Conservation (phyloP, 2,113 vertebrate species). For the Morphnarchus princeps region DNA sequence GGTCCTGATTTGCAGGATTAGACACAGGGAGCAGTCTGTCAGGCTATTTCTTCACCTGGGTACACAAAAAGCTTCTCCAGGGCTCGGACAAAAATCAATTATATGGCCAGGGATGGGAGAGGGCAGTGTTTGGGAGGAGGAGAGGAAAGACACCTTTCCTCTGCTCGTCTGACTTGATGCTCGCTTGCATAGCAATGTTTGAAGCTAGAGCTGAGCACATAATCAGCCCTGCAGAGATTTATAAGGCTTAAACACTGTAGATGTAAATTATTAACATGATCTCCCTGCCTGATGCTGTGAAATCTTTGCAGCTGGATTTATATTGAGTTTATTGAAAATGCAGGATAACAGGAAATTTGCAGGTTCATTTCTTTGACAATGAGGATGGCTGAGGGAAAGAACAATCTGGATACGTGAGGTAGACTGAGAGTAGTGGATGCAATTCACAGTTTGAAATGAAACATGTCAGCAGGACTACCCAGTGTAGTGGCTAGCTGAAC, state of each 20-base stretch:
- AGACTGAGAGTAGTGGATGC: not conserved
- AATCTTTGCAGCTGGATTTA: not conserved
- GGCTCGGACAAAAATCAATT: not conserved
- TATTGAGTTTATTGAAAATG: not conserved
- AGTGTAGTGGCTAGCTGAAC: not conserved
- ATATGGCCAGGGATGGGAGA: not conserved
- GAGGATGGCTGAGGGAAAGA: not conserved
- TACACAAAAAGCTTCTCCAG: not conserved
- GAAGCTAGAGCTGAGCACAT: not conserved
- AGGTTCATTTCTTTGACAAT: not conserved
- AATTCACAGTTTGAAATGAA: not conserved
- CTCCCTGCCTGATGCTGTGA: not conserved
- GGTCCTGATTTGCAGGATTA: conserved; percentile 46
- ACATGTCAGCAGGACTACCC: not conserved
- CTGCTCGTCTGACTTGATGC: not conserved
- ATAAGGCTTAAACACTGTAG: not conserved
- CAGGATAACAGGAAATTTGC: not conserved
- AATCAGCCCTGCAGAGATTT: not conserved
- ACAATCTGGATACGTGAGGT: fast-evolving
- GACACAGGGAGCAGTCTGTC: conserved; percentile 34
- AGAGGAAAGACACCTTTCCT: not conserved
- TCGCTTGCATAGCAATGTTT: not conserved
- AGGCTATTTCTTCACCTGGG: conserved; percentile 20
- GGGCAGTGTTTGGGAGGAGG: not conserved
- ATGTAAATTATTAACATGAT: not conserved